phyloP scores from a whole-genome alignment of 2,888 invertebrate species.

The Corythucha ciliata region DNA sequence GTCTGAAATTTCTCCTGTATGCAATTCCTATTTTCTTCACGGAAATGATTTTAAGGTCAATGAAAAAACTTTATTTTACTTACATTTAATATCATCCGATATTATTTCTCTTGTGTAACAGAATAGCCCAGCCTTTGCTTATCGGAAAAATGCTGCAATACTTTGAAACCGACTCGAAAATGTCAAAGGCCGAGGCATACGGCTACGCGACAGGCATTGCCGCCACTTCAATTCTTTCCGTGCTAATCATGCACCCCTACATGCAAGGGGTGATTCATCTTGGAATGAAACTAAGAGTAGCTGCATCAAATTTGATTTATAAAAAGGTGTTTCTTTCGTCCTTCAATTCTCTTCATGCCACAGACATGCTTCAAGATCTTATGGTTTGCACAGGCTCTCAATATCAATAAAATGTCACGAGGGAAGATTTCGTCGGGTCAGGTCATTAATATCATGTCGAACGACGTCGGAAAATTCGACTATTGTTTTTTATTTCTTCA shows the following conservation, averaged over 20 bases:
- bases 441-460: constrained; percentile 66
- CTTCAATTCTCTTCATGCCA: no score
- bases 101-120: no score
- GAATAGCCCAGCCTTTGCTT: constrained; percentile 41
- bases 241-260: constrained; percentile 75
- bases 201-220: constrained; percentile 65
- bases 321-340: no score
- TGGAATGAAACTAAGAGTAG: constrained; percentile 75
- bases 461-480: constrained; percentile 90
- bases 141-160: constrained; percentile 42
- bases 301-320: constrained; percentile 72
- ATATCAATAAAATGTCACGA: constrained; percentile 68
- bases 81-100: no score
- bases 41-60: constrained; percentile 54
- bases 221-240: constrained; percentile 61
- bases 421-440: constrained; percentile 71
- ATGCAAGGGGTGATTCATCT: constrained; percentile 73
- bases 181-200: constrained; percentile 53
- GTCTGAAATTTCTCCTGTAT: constrained; percentile 51
- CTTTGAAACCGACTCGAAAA: constrained; percentile 41
- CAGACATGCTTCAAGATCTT: no score
- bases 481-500: constrained; percentile 80
- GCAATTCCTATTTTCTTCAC: constrained; percentile 54
- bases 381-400: no score
- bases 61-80: no score